Conservation (phyloP, 2,888 invertebrate species). For the Nomada flava region DNA sequence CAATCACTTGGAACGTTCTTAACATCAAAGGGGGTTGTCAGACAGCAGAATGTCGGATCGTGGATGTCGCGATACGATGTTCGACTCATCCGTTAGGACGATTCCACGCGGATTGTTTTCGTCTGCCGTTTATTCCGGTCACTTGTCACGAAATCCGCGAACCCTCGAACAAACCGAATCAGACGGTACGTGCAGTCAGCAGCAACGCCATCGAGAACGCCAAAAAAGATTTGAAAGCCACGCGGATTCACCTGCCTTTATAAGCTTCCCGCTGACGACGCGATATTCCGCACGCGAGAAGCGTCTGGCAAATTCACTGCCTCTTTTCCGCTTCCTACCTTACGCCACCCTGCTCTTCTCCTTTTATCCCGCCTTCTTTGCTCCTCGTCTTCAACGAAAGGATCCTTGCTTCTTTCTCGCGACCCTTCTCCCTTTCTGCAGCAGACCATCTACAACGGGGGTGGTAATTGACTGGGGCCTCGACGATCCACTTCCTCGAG, state of each 20-base stretch:
- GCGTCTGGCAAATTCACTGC: conserved; percentile 43
- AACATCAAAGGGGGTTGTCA: no score
- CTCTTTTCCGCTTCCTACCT: conserved; percentile 21
- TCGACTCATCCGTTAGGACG: neutral
- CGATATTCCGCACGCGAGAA: conserved; percentile 60
- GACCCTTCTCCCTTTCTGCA: conserved; percentile 15
- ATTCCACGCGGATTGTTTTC: neutral
- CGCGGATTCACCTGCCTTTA: conserved; percentile 36
- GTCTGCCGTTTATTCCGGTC: conserved; percentile 61
- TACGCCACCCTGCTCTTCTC: neutral
- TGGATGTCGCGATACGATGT: neutral
- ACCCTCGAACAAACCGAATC: conserved; percentile 55
- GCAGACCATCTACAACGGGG: neutral
- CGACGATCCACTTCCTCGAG: conserved; percentile 60
- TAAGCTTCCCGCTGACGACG: conserved; percentile 59
- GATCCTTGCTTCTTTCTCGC: conserved; percentile 14
- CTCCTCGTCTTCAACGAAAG: conserved; percentile 8
- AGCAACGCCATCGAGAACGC: conserved; percentile 12
- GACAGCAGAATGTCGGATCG: no score
- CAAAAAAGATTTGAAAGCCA: conserved; percentile 42
- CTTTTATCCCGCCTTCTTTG: conserved; percentile 5
- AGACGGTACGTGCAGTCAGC: conserved; percentile 60
- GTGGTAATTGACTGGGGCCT: conserved; percentile 63
- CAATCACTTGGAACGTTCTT: no score
- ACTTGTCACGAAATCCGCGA: conserved; percentile 44